A percentile compares a stretch with the other conserved stretches of the same genome.
These are phyloP conservation scores for Drosophila cardini DNA, from an alignment of 1,140 invertebrate genomes.

Conservation along the genomic window DNA sequence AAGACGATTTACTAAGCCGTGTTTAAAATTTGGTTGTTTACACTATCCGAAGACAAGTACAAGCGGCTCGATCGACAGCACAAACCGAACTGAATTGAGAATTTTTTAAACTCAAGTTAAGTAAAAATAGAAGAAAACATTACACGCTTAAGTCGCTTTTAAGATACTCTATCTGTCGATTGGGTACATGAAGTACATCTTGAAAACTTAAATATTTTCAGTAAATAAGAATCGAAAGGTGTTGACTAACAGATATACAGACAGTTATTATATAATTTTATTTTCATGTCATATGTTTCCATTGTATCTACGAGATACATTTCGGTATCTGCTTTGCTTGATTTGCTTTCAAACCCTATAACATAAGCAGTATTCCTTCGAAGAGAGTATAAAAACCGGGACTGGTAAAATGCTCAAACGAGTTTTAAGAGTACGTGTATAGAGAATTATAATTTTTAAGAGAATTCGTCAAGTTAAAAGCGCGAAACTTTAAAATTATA, in stretches of 20 bases:
- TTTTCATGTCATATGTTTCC: not conserved
- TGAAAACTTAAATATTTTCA: too few relatives aligned
- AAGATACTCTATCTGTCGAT: conserved; percentile 6
- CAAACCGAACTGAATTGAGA: conserved; percentile 29
- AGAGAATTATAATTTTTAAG: not conserved
- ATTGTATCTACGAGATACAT: not conserved
- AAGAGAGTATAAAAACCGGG: conserved; percentile 20
- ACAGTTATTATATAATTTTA: not conserved
- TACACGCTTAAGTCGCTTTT: not conserved
- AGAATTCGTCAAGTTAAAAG: not conserved
- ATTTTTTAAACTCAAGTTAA: conserved; percentile 11
- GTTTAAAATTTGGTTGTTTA: conserved; percentile 4
- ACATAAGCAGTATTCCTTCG: not conserved
- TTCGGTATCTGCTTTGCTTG: not conserved
- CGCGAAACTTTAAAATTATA: too few relatives aligned
- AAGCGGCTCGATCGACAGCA: conserved; percentile 29
- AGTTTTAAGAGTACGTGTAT: conserved; percentile 34
- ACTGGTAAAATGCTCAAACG: conserved; percentile 27
- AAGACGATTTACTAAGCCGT: not conserved
- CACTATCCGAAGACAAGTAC: conserved; percentile 12
- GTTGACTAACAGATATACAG: not conserved
- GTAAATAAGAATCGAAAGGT: too few relatives aligned
- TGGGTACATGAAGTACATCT: too few relatives aligned
- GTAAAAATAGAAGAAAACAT: not conserved
- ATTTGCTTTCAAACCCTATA: not conserved